Evolutionary conservation across 1,140 invertebrate species (phyloP).

Genomic region (Lordiphosa mommai): DNA sequence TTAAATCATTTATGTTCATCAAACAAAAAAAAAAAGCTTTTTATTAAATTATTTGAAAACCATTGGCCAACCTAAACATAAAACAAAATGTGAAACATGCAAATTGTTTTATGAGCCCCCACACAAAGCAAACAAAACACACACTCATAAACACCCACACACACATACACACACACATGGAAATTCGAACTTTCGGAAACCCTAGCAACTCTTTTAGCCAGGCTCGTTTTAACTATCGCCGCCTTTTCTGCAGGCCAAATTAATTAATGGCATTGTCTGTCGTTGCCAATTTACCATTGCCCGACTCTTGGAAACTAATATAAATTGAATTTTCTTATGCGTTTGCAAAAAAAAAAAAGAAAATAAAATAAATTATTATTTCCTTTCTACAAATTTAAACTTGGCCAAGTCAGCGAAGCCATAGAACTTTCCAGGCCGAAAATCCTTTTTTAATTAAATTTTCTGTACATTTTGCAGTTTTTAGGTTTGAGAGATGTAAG

Average conservation of each 20-base stretch:
- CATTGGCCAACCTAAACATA: too few relatives aligned
- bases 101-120: background rate
- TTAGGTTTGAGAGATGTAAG: conserved; percentile 57
- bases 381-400: conserved; percentile 11
- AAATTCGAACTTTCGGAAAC: too few relatives aligned
- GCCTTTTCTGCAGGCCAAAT: conserved; percentile 38
- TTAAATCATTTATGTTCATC: too few relatives aligned
- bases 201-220: background rate
- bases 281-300: conserved; percentile 53
- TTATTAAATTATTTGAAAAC: too few relatives aligned
- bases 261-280: conserved; percentile 73
- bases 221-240: conserved; percentile 38
- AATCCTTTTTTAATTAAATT: conserved; percentile 77
- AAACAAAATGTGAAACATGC: too few relatives aligned
- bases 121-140: too few relatives aligned
- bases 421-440: conserved; percentile 65
- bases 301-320: conserved; percentile 36
- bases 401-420: conserved; percentile 66
- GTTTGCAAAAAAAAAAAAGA: conserved; percentile 37
- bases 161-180: too few relatives aligned
- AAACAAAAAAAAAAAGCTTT: too few relatives aligned
- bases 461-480: conserved; percentile 76
- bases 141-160: too few relatives aligned
- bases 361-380: conserved; percentile 7
- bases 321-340: conserved; percentile 73